phyloP scores from a whole-genome alignment of 2,113 vertebrate species.

The Lanius ludovicianus region DNA sequence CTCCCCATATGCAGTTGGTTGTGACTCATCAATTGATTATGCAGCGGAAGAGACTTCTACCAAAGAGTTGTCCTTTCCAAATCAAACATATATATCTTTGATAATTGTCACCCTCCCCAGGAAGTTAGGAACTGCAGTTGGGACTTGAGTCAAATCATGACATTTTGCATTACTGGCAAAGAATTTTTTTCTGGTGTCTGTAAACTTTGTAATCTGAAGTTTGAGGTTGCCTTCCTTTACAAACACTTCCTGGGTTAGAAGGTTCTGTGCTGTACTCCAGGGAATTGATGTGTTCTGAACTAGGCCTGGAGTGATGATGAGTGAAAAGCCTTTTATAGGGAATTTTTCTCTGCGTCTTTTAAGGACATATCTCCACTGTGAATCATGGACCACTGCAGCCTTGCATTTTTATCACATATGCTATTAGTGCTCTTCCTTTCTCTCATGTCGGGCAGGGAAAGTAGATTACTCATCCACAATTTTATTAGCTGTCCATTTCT shows the following conservation, averaged over 20 bases:
- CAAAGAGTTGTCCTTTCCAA: conserved; percentile 49
- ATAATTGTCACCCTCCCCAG: conserved; percentile 50
- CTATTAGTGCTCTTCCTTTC: conserved; percentile 17
- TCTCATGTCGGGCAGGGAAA: background rate
- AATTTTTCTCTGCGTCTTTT: background rate
- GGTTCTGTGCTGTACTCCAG: background rate
- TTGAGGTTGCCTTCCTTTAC: background rate
- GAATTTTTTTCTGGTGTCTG: background rate
- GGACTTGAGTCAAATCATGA: conserved; percentile 31
- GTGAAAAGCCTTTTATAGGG: background rate
- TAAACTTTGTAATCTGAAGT: background rate
- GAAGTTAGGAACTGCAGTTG: conserved; percentile 28
- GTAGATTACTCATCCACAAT: conserved; percentile 17
- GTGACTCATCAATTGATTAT: conserved; percentile 56
- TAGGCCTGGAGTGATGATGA: background rate
- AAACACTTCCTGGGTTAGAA: background rate
- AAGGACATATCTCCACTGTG: background rate
- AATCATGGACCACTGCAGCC: background rate
- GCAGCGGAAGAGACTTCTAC: conserved; percentile 7
- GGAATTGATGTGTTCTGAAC: background rate
- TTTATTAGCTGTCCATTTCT: conserved; percentile 28
- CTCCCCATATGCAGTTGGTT: background rate
- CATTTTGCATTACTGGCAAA: conserved; percentile 4
- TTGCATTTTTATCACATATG: conserved; percentile 1
- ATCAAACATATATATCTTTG: conserved; percentile 19